Conservation (phyloP, 1,140 invertebrate species). For the Maconellicoccus hirsutus region DNA sequence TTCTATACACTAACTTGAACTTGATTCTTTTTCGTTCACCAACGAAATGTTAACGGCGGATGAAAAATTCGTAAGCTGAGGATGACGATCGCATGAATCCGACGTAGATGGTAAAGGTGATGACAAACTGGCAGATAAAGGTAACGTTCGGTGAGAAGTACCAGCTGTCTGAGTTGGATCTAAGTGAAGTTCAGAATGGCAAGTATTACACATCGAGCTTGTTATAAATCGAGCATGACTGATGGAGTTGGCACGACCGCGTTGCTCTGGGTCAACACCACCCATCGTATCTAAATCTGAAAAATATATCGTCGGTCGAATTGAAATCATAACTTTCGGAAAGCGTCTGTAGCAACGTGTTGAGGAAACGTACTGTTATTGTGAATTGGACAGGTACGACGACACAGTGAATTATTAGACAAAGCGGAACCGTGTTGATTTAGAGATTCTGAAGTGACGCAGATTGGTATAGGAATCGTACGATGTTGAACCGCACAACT, state of each 20-base stretch:
- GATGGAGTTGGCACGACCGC: not conserved
- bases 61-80: not conserved
- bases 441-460: not conserved
- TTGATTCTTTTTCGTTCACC: not conserved
- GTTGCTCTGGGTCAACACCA: not conserved
- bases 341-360: too few relatives aligned
- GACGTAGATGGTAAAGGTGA: constrained; percentile 1
- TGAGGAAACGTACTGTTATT: not conserved
- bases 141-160: not conserved
- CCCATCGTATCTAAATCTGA: not conserved
- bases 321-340: too few relatives aligned
- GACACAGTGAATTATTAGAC: not conserved
- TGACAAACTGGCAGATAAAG: constrained; percentile 12
- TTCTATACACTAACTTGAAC: too few relatives aligned
- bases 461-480: not conserved
- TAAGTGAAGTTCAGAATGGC: not conserved
- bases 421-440: not conserved
- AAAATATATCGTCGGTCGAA: too few relatives aligned
- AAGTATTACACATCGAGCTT: not conserved
- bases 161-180: not conserved
- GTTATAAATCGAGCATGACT: not conserved
- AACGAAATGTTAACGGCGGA: constrained; percentile 4
- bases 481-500: not conserved
- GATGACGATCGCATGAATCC: not conserved
- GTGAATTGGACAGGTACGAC: not conserved